Percentiles rank a stretch among this genome's conserved stretches.
phyloP scores from a whole-genome alignment of 2,888 invertebrate species.

The Plusia festucae region DNA sequence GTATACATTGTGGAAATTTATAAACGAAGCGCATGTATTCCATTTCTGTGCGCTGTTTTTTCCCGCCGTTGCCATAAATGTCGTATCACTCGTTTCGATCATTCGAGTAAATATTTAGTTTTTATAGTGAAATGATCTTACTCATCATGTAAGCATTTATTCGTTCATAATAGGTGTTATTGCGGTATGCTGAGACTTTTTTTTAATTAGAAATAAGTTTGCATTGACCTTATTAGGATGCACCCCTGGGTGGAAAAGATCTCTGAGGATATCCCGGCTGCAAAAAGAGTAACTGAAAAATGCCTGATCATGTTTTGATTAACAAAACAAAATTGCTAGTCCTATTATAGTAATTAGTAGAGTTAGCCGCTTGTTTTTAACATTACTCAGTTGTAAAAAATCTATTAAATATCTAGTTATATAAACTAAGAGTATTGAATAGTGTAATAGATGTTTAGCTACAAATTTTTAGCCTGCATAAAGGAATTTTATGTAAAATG shows the following conservation, averaged over 20 bases:
- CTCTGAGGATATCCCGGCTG: not conserved
- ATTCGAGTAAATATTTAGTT: not conserved
- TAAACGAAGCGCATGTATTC: slow-evolving; percentile 1
- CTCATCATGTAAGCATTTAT: not conserved
- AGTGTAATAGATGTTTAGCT: too few species aligned
- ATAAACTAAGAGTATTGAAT: too few species aligned
- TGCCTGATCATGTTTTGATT: not conserved
- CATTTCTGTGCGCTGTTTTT: not conserved
- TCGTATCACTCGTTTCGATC: too few species aligned
- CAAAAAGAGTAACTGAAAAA: not conserved
- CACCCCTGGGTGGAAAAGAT: not conserved
- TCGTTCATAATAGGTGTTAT: not conserved
- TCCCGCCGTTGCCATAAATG: not conserved
- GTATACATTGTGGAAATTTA: slow-evolving; percentile 2
- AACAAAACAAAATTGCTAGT: not conserved
- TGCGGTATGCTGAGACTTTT: not conserved
- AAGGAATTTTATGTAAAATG: too few species aligned
- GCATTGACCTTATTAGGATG: not conserved
- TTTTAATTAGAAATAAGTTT: not conserved
- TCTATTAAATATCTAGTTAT: too few species aligned
- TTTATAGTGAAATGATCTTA: not conserved
- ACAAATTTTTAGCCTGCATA: too few species aligned
- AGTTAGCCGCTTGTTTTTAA: too few species aligned
- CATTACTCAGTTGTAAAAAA: too few species aligned
- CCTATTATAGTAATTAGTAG: not conserved